A percentile compares a stretch with the other conserved stretches of the same genome.
Evolutionary conservation across 2,888 invertebrate genomes (phyloP).

Genomic region (Eupithecia subfuscata): DNA sequence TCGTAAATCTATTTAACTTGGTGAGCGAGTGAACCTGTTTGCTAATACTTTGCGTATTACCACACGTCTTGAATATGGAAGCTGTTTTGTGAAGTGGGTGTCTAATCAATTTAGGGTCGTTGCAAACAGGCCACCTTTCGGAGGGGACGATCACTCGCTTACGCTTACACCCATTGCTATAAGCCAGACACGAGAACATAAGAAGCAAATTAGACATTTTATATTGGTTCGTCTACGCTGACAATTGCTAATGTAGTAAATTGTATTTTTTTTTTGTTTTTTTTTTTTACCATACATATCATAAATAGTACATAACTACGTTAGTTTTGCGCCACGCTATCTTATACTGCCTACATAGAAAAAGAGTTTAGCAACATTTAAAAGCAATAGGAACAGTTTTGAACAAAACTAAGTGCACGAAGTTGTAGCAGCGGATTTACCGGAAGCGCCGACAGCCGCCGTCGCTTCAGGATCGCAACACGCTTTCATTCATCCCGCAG

Average conservation of each 20-base stretch:
- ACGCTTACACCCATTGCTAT: not conserved
- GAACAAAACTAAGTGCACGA: slow-evolving; percentile 78
- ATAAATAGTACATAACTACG: not conserved
- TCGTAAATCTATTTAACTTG: slow-evolving; percentile 54
- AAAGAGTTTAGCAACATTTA: slow-evolving; percentile 42
- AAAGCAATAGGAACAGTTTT: slow-evolving; percentile 61
- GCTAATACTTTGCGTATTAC: slow-evolving; percentile 37
- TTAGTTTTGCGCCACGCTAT: not conserved
- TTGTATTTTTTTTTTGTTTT: not conserved
- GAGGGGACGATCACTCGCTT: not conserved
- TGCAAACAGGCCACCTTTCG: not conserved
- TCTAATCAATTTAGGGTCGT: slow-evolving; percentile 29
- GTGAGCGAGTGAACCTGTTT: slow-evolving; percentile 38
- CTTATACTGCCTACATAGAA: slow-evolving; percentile 20
- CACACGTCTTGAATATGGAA: slow-evolving; percentile 34
- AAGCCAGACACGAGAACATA: not conserved
- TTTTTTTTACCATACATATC: not conserved
- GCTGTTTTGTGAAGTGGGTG: slow-evolving; percentile 30
- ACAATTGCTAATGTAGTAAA: not conserved
- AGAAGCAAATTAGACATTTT: not conserved
- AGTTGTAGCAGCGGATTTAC: slow-evolving; percentile 81
- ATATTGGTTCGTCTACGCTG: not conserved
- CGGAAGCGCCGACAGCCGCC: slow-evolving; percentile 82
- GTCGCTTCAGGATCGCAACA: slow-evolving; percentile 82
- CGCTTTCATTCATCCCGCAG: slow-evolving; percentile 82